These are phyloP conservation scores for Chrysotoxum bicinctum DNA, from an alignment of 2,888 invertebrate genomes.

Conservation along the genomic window DNA sequence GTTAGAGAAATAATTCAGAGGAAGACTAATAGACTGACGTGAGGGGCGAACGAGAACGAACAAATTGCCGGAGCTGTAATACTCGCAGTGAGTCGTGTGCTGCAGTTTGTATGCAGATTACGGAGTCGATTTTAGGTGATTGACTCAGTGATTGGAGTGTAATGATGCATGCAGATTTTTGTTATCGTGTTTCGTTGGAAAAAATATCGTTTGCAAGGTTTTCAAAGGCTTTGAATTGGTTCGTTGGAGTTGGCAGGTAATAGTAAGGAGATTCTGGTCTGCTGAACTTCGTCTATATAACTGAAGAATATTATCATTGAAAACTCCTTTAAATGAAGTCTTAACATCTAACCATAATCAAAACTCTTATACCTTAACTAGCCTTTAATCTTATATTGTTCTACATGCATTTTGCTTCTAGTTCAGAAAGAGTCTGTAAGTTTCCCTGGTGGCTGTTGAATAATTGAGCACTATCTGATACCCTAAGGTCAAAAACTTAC, in stretches of 20 bases:
- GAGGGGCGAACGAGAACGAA: neutral
- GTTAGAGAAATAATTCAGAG: neutral
- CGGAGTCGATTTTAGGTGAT: constrained; percentile 29
- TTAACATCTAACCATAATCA: no score
- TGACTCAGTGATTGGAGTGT: constrained; percentile 60
- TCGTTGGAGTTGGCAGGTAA: neutral
- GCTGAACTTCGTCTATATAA: no score
- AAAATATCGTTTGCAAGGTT: neutral
- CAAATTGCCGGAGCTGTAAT: neutral
- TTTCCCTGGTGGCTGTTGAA: no score
- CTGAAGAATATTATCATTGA: no score
- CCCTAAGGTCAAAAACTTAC: no score
- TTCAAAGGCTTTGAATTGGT: neutral
- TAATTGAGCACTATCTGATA: no score
- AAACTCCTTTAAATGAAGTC: no score
- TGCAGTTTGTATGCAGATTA: constrained; percentile 1
- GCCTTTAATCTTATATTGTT: no score
- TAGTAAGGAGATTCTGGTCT: no score
- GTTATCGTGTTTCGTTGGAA: neutral
- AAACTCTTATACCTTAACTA: no score
- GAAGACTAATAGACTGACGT: neutral
- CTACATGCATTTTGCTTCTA: no score
- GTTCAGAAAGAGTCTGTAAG: no score
- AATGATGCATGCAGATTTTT: constrained; percentile 45
- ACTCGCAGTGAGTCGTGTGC: neutral